phyloP scores from a whole-genome alignment of 2,888 invertebrate species.

The Conus canariensis region DNA sequence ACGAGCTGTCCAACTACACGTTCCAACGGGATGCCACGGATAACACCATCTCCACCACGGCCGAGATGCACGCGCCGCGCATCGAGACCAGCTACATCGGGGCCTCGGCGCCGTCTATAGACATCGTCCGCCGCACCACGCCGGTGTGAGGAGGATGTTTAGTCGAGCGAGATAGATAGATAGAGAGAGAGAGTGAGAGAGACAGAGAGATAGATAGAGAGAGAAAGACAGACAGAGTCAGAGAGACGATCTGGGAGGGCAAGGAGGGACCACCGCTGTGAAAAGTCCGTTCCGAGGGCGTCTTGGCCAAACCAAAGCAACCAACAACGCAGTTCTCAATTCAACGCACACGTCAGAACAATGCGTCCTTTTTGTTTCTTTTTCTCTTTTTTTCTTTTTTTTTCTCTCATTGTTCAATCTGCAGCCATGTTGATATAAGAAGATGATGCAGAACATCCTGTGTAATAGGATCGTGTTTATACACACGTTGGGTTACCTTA shows the following conservation, averaged over 20 bases:
- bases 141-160: constrained; percentile 57
- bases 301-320: not conserved
- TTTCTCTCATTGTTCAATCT: not conserved
- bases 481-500: not conserved
- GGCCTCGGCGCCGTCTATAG: constrained; percentile 57
- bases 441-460: not conserved
- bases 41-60: constrained; percentile 75
- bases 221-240: not conserved
- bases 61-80: constrained; percentile 67
- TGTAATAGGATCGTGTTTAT: not conserved
- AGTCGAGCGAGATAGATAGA: not conserved
- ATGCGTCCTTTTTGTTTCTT: constrained; percentile 15
- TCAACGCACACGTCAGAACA: constrained; percentile 28
- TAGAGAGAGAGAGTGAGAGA: not conserved
- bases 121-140: constrained; percentile 66
- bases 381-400: not conserved
- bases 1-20: constrained; percentile 76
- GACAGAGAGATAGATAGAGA: not conserved
- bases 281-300: not conserved
- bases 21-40: constrained; percentile 74
- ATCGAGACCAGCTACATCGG: constrained; percentile 31
- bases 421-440: not conserved
- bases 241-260: not conserved
- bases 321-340: constrained; percentile 4
- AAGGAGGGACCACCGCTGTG: not conserved